Evolutionary conservation across 2,797 vertebrate genomes (phyloP).

Genomic region (Spea hammondii): DNA sequence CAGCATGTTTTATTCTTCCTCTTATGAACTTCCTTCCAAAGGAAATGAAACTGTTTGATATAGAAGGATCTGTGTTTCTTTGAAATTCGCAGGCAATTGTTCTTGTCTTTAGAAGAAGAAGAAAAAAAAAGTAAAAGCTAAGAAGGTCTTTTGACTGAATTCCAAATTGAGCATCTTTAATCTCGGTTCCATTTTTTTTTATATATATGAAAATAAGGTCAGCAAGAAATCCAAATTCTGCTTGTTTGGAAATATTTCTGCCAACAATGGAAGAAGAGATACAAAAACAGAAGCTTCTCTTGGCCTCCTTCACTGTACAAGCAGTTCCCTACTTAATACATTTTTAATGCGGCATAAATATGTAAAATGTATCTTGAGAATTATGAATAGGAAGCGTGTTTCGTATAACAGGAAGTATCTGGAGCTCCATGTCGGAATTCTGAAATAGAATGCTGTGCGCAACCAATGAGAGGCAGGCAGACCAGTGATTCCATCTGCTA

Average conservation of each 20-base stretch:
- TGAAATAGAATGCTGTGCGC: not conserved
- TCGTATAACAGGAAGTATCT: not conserved
- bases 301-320: conserved; percentile 15
- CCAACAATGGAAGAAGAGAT: conserved; percentile 39
- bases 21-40: conserved; percentile 64
- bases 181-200: conserved; percentile 50
- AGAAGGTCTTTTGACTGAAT: conserved; percentile 61
- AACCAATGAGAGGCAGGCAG: too few relatives aligned
- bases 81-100: conserved; percentile 69
- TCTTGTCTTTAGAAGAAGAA: conserved; percentile 60
- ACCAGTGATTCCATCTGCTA: not conserved
- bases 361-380: too few relatives aligned
- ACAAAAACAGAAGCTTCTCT: not conserved
- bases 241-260: conserved; percentile 56
- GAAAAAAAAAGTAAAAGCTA: conserved; percentile 23
- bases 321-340: not conserved
- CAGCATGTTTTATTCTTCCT: conserved; percentile 60
- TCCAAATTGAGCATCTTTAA: conserved; percentile 59
- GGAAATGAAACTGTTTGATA: conserved; percentile 63
- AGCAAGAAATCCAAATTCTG: conserved; percentile 47
- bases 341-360: too few relatives aligned
- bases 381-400: too few relatives aligned
- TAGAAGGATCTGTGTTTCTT: conserved; percentile 62
- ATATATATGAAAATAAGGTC: conserved; percentile 54
- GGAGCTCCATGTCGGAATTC: not conserved